Evolutionary conservation across 2,888 invertebrate genomes (phyloP), one percentile per base, ranked within the genome.

Genomic region (Nasonovia ribisnigri): DNA sequence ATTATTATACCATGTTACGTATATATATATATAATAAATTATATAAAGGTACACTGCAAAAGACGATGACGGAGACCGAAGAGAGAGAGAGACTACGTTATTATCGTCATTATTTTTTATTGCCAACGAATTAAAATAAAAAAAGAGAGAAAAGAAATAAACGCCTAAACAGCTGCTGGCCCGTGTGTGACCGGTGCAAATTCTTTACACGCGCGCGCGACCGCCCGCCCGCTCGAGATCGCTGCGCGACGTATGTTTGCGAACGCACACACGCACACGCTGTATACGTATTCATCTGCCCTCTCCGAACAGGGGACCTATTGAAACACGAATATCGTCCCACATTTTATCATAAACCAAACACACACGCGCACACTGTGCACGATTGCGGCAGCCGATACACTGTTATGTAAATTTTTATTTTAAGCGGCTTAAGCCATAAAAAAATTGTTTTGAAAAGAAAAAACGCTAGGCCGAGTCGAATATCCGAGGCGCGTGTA

Each of bases 171-270:
- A 93, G 89, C 92, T 90, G 89, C 92, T 90, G 93, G 90, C 26
- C 89, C 84, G 92, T 36, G 36, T 84, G 86, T 42, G 93, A 93
- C 93, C 93, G 93, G 93, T 93, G 93, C 93, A 90, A 93, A 93
- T 93, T 84, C 93, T 90, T 93, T 93, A 89, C 88, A 88, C 92
- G 67, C 89, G 84, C 89, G 57, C 88, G 48, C 90, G 67, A 43
- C 36, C 77, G 77, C 20, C 77, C 77, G 67, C 84, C 48, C 48
- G 60, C 4, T 92, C 92, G 46, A 87, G 60, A 92, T 84, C 84
- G 42, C 84, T 42, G 48, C n/a, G 24, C 51, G 26, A 20, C 48
- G 20, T 13, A n/a, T 20, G 36, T 77, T 77, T 77, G 77, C 84
- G 54, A 24, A 11, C 54, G 20, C 46, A 48, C 60, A 16, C 84